Evolutionary conservation across 2,797 vertebrate genomes (phyloP).

Genomic region (Champsocephalus esox): DNA sequence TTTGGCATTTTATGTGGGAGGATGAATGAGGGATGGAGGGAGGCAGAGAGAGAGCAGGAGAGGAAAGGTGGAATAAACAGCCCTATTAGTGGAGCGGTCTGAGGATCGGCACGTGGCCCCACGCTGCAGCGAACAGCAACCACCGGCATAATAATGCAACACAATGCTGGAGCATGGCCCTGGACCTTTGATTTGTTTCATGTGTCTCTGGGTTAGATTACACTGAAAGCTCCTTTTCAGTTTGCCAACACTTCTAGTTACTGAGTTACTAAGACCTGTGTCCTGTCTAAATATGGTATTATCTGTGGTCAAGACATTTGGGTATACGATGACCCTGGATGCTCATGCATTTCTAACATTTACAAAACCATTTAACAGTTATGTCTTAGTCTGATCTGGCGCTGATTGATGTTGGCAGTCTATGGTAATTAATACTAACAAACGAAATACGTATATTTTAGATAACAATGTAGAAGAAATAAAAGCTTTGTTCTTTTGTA

Average conservation of each 20-base stretch:
- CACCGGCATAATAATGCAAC: slow-evolving; percentile 43
- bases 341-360: background rate
- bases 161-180: slow-evolving; percentile 18
- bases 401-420: slow-evolving; percentile 1
- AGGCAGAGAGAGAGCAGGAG: slow-evolving; percentile 37
- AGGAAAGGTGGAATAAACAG: slow-evolving; percentile 72
- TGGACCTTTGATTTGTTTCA: slow-evolving; percentile 42
- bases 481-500: background rate
- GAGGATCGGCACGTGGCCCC: slow-evolving; percentile 72
- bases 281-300: slow-evolving; percentile 20
- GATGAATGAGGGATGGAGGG: slow-evolving; percentile 54
- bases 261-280: slow-evolving; percentile 1
- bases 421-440: background rate
- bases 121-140: slow-evolving; percentile 44
- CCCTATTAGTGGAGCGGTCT: slow-evolving; percentile 72
- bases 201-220: slow-evolving; percentile 54
- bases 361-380: slow-evolving; percentile 3
- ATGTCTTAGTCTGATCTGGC: background rate
- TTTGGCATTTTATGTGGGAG: slow-evolving; percentile 78
- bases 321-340: background rate
- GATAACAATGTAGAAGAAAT: background rate
- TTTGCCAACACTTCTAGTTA: slow-evolving; percentile 27
- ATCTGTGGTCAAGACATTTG: background rate
- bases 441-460: background rate
- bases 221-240: slow-evolving; percentile 33